Evolutionary conservation across 2,888 invertebrate species (phyloP).

Genomic region (Panopea generosa): DNA sequence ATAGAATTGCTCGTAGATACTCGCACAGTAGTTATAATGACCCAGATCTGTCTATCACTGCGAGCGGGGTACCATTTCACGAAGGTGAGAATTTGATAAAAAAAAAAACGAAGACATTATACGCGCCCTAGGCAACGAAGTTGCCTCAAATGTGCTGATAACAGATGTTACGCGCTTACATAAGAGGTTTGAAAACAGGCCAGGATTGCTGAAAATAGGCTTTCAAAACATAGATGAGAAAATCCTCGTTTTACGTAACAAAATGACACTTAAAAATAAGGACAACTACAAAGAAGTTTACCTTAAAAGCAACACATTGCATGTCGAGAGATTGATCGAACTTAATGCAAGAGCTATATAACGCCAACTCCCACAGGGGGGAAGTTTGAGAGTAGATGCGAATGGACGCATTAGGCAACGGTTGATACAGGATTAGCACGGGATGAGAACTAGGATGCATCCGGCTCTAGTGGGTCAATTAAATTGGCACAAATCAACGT

Average conservation of each 20-base stretch:
- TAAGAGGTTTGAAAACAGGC: no score
- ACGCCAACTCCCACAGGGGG: constrained; percentile 21
- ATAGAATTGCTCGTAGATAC: no score
- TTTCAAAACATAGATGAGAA: constrained; percentile 41
- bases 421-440: neutral
- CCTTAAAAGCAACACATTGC: constrained; percentile 38
- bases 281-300: constrained; percentile 27
- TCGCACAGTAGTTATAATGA: no score
- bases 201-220: constrained; percentile 39
- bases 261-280: constrained; percentile 27
- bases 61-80: no score
- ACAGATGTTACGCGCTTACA: no score
- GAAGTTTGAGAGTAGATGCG: constrained; percentile 16
- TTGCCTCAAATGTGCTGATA: no score
- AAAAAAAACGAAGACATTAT: no score
- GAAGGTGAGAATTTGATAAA: no score
- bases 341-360: constrained; percentile 20
- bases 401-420: constrained; percentile 24
- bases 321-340: constrained; percentile 22
- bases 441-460: constrained; percentile 10
- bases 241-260: constrained; percentile 36
- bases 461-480: constrained; percentile 10
- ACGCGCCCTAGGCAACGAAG: no score
- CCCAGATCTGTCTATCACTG: no score
- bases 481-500: constrained; percentile 42